Base-by-base conservation (phyloP, 2,797 vertebrate genomes). In the Macrochelys suwanniensis region DNA sequence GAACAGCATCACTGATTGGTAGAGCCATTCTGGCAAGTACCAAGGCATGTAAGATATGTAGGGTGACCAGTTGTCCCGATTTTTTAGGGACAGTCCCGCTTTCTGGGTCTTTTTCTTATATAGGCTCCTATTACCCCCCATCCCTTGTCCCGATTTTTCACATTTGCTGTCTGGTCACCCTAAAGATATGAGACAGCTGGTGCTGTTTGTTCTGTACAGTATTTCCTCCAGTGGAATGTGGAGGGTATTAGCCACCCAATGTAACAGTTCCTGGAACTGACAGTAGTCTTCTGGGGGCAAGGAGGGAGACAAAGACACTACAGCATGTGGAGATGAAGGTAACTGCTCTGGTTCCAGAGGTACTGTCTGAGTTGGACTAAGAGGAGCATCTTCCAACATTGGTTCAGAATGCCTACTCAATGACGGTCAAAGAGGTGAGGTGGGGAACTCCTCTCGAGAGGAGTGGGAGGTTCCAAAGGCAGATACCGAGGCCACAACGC, bases 241-340 rank as follows among this genome's bases (percentile, higher is more conserved):
- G 33, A 65, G 61, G 33, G 33, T 33, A 65, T n/a, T 17, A n/a
- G 16, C 33, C 61, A 65, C 4, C 33, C 16, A 19, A n/a, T 9
- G 33, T 19, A 65, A 65, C 33, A n/a, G 61, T n/a, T n/a, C 31
- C 3, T 9, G 6, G 33, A 65, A n/a, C 33, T n/a, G 61, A 65
- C 8, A 4, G 33, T 65, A n/a, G 2, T 37, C 33, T n/a, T 65
- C 61, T 5, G 9, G 33, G 8, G 4, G 17, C 1, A 1, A 19
- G 6, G 61, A n/a, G 61, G 33, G 31, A n/a, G 61, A 5, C 16
- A 17, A 65, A 61, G 15, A 61, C 7, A 8, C 59, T 33, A 33
- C 4, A 33, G 31, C 28, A 61, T 61, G 13, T 61, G 59, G 59
- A 61, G 7, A 61, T 17, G 4, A 61, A 65, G 61, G 61, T 33